Evolutionary conservation across 2,888 invertebrate species (phyloP).

Genomic region (Platycheirus rosarum): DNA sequence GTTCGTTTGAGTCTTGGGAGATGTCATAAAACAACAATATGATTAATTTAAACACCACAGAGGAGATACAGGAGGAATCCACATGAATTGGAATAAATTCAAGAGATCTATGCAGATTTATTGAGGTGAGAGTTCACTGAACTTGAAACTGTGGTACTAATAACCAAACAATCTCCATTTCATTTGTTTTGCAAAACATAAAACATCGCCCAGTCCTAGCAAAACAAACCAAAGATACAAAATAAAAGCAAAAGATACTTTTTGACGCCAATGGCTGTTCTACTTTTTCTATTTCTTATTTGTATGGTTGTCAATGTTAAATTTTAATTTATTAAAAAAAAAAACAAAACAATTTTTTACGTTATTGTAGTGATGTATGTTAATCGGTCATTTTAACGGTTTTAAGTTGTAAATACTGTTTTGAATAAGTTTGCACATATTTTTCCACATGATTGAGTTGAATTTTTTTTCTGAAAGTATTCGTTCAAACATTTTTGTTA

Average conservation of each 20-base stretch:
- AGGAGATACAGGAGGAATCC: not conserved
- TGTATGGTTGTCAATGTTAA: conserved; percentile 48
- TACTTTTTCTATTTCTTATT: conserved; percentile 28
- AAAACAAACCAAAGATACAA: conserved; percentile 17
- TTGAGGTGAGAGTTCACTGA: conserved; percentile 20
- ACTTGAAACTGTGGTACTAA: conserved; percentile 12
- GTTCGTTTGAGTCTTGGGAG: conserved; percentile 7
- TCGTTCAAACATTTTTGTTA: not conserved
- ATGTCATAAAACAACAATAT: conserved; percentile 21
- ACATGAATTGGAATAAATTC: not conserved
- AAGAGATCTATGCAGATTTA: not conserved
- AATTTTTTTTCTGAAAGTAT: not conserved
- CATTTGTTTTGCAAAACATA: not conserved
- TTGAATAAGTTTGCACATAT: conserved; percentile 43
- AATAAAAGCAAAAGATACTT: not conserved
- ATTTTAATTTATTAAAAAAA: conserved; percentile 54
- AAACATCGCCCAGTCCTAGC: not conserved
- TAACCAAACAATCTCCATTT: conserved; percentile 15
- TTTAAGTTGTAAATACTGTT: conserved; percentile 57
- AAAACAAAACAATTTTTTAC: conserved; percentile 9
- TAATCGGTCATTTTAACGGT: conserved; percentile 71
- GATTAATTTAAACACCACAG: conserved; percentile 15
- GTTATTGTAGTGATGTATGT: conserved; percentile 56
- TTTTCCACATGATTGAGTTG: conserved; percentile 41
- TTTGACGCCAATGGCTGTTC: conserved; percentile 10